Conservation (phyloP, 2,113 vertebrate species). For the Sander lucioperca region DNA sequence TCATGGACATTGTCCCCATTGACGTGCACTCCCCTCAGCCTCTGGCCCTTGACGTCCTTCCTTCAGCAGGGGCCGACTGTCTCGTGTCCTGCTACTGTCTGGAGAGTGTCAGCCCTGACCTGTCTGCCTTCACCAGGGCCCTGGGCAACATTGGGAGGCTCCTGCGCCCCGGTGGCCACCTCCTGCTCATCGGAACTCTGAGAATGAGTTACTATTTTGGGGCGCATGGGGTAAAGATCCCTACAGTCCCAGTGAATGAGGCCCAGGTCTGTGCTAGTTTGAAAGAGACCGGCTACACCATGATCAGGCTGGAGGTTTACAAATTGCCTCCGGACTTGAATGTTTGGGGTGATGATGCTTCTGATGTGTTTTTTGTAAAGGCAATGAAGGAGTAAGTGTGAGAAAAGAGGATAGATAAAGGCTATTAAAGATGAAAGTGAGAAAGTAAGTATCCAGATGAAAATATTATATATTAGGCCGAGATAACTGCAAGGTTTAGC, state of each 20-base stretch:
- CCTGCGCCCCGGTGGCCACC: constrained; percentile 88
- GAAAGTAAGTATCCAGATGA: neutral
- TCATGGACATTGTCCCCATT: constrained; percentile 88
- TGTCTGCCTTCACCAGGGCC: constrained; percentile 85
- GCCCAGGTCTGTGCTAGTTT: constrained; percentile 86
- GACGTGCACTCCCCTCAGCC: constrained; percentile 90
- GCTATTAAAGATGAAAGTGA: neutral
- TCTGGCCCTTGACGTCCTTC: constrained; percentile 74
- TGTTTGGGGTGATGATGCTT: constrained; percentile 91
- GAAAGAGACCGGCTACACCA: constrained; percentile 78
- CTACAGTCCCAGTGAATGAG: constrained; percentile 87
- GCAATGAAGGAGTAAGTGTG: constrained; percentile 83
- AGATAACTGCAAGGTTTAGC: neutral
- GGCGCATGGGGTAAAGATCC: constrained; percentile 86
- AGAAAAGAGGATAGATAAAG: constrained; percentile 12
- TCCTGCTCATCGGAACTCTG: constrained; percentile 91
- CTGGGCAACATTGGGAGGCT: constrained; percentile 86
- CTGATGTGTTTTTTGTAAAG: constrained; percentile 91
- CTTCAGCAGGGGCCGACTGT: constrained; percentile 85
- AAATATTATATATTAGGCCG: neutral
- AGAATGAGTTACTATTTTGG: constrained; percentile 94
- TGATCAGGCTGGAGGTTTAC: constrained; percentile 89
- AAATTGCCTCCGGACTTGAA: constrained; percentile 86
- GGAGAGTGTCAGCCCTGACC: constrained; percentile 92
- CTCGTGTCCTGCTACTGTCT: constrained; percentile 94